These are phyloP conservation scores for Actias luna DNA, from an alignment of 2,888 invertebrate species.

Conservation along the genomic window DNA sequence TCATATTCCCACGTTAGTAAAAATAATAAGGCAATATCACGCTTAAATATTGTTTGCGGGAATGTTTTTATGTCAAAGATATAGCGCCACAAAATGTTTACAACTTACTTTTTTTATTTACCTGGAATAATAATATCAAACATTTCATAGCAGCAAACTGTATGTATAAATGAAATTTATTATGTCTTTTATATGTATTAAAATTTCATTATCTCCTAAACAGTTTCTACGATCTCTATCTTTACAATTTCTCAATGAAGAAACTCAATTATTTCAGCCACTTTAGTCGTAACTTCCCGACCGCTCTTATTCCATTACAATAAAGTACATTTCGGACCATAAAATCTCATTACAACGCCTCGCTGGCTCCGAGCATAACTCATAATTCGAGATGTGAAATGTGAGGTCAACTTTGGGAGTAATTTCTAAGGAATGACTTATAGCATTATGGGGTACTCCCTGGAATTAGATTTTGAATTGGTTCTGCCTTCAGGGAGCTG, in stretches of 20 bases:
- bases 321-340: slow-evolving; percentile 40
- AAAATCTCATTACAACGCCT: slow-evolving; percentile 38
- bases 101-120: background rate
- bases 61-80: background rate
- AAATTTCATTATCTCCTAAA: background rate
- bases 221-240: slow-evolving; percentile 9
- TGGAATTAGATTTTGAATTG: slow-evolving; percentile 35
- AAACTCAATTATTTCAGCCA: slow-evolving; percentile 38
- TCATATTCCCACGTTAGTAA: no score
- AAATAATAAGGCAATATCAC: no score
- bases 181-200: slow-evolving; percentile 8
- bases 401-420: slow-evolving; percentile 41
- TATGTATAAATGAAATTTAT: slow-evolving; percentile 5
- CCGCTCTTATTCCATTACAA: slow-evolving; percentile 33
- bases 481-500: slow-evolving; percentile 21
- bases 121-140: background rate
- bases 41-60: background rate
- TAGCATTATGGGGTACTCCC: slow-evolving; percentile 30
- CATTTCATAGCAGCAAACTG: background rate
- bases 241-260: slow-evolving; percentile 28
- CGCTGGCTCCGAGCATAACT: slow-evolving; percentile 37
- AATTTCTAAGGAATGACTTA: slow-evolving; percentile 46
- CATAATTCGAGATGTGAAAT: slow-evolving; percentile 45
- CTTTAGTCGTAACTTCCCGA: slow-evolving; percentile 22
- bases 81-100: background rate